A percentile compares a stretch with the other conserved stretches of the same genome.
phyloP scores from a whole-genome alignment of 1,140 invertebrate genomes.

The Brachionus sp. region DNA sequence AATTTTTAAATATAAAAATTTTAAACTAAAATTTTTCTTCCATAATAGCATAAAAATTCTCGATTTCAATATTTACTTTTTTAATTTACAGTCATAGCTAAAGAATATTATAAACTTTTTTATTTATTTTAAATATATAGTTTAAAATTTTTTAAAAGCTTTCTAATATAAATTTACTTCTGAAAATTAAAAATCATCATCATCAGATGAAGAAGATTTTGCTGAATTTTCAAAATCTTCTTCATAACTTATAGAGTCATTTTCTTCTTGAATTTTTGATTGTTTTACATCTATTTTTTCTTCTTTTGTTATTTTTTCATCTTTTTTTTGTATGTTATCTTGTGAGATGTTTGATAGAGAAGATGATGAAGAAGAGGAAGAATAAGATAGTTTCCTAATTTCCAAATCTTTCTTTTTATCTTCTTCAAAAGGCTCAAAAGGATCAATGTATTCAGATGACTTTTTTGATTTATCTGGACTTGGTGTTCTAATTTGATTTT shows the following conservation, averaged over 20 bases:
- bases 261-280: background rate
- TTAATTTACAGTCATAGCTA: too few relatives aligned
- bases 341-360: background rate
- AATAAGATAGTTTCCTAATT: constrained; percentile 13
- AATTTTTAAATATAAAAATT: too few relatives aligned
- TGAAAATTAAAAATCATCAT: background rate
- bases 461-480: constrained; percentile 20
- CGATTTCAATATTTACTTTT: too few relatives aligned
- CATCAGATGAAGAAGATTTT: background rate
- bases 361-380: constrained; percentile 18
- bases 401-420: background rate
- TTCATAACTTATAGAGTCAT: background rate
- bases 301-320: background rate
- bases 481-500: background rate
- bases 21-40: too few relatives aligned
- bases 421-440: background rate
- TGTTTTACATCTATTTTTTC: background rate
- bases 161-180: background rate
- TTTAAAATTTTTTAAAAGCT: background rate
- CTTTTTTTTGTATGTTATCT: background rate
- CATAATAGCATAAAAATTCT: too few relatives aligned
- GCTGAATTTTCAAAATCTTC: constrained; percentile 11
- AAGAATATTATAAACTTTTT: too few relatives aligned
- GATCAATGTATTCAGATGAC: background rate
- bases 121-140: background rate